These are phyloP conservation scores for Caenorhabditis tropicalis DNA, from an alignment of 1,140 invertebrate species.

Conservation along the genomic window DNA sequence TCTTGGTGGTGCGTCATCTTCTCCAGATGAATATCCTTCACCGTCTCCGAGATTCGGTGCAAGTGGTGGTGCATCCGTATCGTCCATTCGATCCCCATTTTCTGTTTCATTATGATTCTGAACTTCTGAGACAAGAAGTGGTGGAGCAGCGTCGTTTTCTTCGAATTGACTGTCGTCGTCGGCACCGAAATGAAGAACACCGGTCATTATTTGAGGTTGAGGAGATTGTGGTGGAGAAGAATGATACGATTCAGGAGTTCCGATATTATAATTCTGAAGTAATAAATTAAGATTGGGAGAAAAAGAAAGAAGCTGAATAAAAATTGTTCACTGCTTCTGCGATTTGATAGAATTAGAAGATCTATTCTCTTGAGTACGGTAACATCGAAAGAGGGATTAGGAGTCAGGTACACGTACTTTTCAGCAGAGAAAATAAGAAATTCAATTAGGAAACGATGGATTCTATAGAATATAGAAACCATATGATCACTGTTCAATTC, in stretches of 20 bases:
- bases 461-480: too few relatives aligned
- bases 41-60: too few relatives aligned
- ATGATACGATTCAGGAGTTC: slow-evolving; percentile 7
- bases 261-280: slow-evolving; percentile 11
- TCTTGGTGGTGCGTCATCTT: slow-evolving; percentile 7
- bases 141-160: neutral
- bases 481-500: too few relatives aligned
- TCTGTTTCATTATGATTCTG: neutral
- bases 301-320: neutral
- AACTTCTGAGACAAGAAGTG: neutral
- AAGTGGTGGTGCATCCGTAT: neutral
- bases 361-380: too few relatives aligned
- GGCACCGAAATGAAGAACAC: neutral
- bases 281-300: neutral
- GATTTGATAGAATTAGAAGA: too few relatives aligned
- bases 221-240: neutral
- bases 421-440: too few relatives aligned
- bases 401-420: too few relatives aligned
- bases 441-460: too few relatives aligned
- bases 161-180: neutral
- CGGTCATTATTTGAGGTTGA: neutral
- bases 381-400: too few relatives aligned
- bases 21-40: neutral
- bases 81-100: neutral
- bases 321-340: too few relatives aligned